phyloP scores from a whole-genome alignment of 2,113 vertebrate species.

The Salvator merianae region DNA sequence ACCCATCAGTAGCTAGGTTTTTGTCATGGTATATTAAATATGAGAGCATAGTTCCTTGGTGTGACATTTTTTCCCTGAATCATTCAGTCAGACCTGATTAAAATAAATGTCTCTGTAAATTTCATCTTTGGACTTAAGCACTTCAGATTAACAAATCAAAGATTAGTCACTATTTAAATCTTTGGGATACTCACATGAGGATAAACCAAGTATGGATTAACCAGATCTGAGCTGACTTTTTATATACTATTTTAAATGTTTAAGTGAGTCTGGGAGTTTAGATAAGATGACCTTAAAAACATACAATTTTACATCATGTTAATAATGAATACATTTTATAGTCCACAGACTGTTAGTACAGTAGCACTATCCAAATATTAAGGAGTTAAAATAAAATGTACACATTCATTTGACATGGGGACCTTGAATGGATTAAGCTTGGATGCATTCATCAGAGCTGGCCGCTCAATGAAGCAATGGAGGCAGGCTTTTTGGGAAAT shows the following conservation, averaged over 20 bases:
- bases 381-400: neutral
- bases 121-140: slow-evolving; percentile 30
- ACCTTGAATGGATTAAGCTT: neutral
- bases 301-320: slow-evolving; percentile 32
- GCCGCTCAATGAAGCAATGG: neutral
- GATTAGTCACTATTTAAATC: slow-evolving; percentile 43
- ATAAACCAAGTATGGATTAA: slow-evolving; percentile 40
- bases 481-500: neutral
- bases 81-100: slow-evolving; percentile 22
- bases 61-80: slow-evolving; percentile 29
- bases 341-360: slow-evolving; percentile 15
- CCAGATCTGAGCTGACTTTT: slow-evolving; percentile 32
- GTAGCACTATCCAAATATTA: neutral
- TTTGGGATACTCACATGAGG: slow-evolving; percentile 43
- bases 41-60: slow-evolving; percentile 13
- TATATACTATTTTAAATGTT: slow-evolving; percentile 28
- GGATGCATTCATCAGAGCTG: neutral
- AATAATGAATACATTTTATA: slow-evolving; percentile 10
- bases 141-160: slow-evolving; percentile 49
- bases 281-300: slow-evolving; percentile 31
- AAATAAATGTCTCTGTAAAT: slow-evolving; percentile 30
- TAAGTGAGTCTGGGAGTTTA: slow-evolving; percentile 28
- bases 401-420: slow-evolving; percentile 5
- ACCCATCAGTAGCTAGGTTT: neutral
- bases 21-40: slow-evolving; percentile 4